Base-by-base conservation (phyloP, 2,797 vertebrate genomes). In the Chaetophractus vellerosus region DNA sequence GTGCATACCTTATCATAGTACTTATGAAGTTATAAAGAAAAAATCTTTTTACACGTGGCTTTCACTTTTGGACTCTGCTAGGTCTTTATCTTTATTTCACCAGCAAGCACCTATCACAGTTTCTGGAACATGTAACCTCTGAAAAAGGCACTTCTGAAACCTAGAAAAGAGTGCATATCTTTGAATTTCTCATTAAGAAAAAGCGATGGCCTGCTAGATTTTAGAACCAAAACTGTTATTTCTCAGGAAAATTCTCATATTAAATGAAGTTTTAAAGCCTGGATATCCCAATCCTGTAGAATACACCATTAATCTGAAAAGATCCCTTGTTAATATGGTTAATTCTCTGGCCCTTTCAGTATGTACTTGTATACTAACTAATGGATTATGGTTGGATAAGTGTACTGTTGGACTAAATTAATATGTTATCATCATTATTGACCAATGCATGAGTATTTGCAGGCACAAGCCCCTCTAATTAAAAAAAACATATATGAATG, bases 401-500 rank as follows among this genome's bases (percentile, higher is more conserved):
- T 18, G 15, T 86, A 45, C 55, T 71, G 10, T 90, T 93, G 38
- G 64, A 61, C 23, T 74, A 63, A 93, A 88, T 50, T 81, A 87
- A 38, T 38, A 24, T 64, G 24, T 63, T 92, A 23, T 71, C 68
- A 76, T 79, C 36, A 61, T 91, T 94, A 84, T n/a, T 81, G n/a
- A 87, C 24, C 84, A 88, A 69, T 88, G 38, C 36, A 93, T 55
- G 48, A n/a, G 48, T 81, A 33, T 82, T 82, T 95, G 21, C 33
- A 94, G 55, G 33, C 45, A 36, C 31, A 83, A 33, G 50, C 2
- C 45, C 52, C 18, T 90, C 63, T 75, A 69, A 86, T 78, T 93
- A 38, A 66, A 66, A 59, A 57, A 36, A 18, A 38, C 41, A 86
- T 15, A 63, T 63, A 59, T 5, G 26, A 88, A 48, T 36, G 38